phyloP scores from a whole-genome alignment of 2,888 invertebrate genomes.

The Thecophora atra region DNA sequence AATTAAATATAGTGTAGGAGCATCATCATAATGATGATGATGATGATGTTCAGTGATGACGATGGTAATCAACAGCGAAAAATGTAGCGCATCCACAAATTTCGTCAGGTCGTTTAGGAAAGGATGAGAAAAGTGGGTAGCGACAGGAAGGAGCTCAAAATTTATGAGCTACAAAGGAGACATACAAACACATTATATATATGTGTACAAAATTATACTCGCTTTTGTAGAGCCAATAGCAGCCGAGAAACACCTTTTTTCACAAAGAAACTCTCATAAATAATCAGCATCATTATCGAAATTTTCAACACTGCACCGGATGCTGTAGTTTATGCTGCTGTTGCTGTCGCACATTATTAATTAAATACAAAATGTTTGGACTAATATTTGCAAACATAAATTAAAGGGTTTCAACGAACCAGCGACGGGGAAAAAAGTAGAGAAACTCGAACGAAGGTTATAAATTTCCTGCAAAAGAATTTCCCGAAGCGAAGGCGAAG shows the following conservation, averaged over 20 bases:
- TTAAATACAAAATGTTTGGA: slow-evolving; percentile 61
- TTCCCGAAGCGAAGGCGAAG: not conserved
- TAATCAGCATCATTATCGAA: slow-evolving; percentile 32
- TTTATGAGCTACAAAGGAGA: not conserved
- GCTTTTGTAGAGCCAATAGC: not conserved
- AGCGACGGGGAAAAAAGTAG: not conserved
- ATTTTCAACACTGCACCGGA: slow-evolving; percentile 7
- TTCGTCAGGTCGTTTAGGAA: not conserved
- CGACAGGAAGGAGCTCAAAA: not conserved
- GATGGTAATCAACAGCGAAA: too few relatives aligned
- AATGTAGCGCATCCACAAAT: not conserved
- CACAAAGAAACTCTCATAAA: slow-evolving; percentile 26
- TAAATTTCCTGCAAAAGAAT: slow-evolving; percentile 4
- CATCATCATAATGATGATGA: too few relatives aligned
- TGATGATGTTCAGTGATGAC: too few relatives aligned
- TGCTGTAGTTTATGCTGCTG: not conserved
- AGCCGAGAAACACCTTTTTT: not conserved
- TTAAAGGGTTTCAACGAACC: slow-evolving; percentile 27
- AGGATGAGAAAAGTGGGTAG: not conserved
- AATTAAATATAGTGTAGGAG: too few relatives aligned
- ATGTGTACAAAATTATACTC: not conserved
- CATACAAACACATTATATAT: not conserved
- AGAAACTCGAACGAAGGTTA: too few relatives aligned
- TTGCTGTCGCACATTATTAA: slow-evolving; percentile 49
- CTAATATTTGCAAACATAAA: slow-evolving; percentile 58